phyloP scores from a whole-genome alignment of 1,140 invertebrate species.

The Temnothorax curvispinosus region DNA sequence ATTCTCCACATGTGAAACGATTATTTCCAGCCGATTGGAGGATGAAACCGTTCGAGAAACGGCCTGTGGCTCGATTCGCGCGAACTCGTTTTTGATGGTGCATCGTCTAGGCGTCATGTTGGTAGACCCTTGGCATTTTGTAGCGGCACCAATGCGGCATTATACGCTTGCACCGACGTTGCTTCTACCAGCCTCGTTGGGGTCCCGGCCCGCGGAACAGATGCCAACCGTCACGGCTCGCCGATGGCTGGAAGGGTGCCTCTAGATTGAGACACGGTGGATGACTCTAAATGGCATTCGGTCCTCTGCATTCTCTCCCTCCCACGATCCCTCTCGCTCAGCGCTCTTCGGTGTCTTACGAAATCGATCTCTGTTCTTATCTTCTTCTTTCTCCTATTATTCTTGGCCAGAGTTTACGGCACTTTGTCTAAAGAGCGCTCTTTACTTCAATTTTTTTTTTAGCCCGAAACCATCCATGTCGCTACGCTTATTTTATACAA shows the following conservation, averaged over 20 bases:
- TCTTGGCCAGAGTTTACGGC: constrained; percentile 45
- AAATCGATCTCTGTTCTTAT: constrained; percentile 47
- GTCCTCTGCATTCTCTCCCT: constrained; percentile 64
- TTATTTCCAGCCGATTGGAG: constrained; percentile 70
- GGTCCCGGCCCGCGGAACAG: constrained; percentile 82
- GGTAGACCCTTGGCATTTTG: constrained; percentile 77
- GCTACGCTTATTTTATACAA: background rate
- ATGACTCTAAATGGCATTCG: constrained; percentile 85
- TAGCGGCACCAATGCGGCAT: constrained; percentile 56
- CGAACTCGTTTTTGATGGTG: constrained; percentile 43
- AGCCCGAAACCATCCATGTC: background rate
- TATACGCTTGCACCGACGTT: constrained; percentile 66
- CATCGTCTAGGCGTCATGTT: constrained; percentile 63
- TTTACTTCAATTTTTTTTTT: background rate
- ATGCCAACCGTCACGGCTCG: constrained; percentile 86
- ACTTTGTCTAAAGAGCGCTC: background rate
- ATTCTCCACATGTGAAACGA: constrained; percentile 16
- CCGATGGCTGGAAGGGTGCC: constrained; percentile 83
- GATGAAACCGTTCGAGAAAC: constrained; percentile 77
- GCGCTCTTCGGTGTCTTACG: constrained; percentile 54
- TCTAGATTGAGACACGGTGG: constrained; percentile 84
- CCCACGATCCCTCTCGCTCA: background rate
- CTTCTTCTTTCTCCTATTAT: constrained; percentile 47
- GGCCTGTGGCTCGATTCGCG: constrained; percentile 7
- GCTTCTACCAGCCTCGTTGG: constrained; percentile 70